Conservation (phyloP, 2,113 vertebrate genomes). For the Callorhinus ursinus region DNA sequence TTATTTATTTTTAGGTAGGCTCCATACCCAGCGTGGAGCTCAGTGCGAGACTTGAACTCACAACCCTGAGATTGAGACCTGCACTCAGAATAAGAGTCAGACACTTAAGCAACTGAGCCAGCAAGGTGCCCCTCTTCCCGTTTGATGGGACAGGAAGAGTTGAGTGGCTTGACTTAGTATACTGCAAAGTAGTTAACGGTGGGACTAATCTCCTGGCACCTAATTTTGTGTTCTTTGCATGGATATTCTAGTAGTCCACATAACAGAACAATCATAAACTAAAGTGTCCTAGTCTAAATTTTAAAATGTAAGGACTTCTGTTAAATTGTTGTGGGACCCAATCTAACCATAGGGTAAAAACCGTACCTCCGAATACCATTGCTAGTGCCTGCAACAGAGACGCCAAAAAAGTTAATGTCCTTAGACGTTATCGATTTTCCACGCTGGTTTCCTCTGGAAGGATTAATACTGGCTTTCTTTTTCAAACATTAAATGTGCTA, state of each 20-base stretch:
- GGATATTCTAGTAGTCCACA: constrained; percentile 26
- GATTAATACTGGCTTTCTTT: constrained; percentile 40
- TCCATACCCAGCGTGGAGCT: neutral
- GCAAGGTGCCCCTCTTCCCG: neutral
- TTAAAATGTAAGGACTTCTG: neutral
- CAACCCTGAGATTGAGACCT: too few relatives aligned
- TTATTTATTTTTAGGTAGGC: neutral
- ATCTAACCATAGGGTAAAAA: neutral
- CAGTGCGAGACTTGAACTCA: neutral
- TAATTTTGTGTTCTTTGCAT: neutral
- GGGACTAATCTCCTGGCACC: neutral
- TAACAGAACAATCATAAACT: constrained; percentile 19
- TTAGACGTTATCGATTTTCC: neutral
- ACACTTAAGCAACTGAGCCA: neutral
- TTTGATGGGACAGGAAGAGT: constrained; percentile 27
- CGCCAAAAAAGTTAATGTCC: neutral
- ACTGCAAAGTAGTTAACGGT: constrained; percentile 19
- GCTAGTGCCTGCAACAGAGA: neutral
- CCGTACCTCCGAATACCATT: neutral
- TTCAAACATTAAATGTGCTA: constrained; percentile 3
- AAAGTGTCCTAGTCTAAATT: neutral
- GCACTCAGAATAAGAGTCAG: neutral
- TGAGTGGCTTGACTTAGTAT: neutral
- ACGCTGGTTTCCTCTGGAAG: neutral
- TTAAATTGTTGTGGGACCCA: constrained; percentile 22